phyloP scores from a whole-genome alignment of 1,140 invertebrate species.

The Nephila pilipes region DNA sequence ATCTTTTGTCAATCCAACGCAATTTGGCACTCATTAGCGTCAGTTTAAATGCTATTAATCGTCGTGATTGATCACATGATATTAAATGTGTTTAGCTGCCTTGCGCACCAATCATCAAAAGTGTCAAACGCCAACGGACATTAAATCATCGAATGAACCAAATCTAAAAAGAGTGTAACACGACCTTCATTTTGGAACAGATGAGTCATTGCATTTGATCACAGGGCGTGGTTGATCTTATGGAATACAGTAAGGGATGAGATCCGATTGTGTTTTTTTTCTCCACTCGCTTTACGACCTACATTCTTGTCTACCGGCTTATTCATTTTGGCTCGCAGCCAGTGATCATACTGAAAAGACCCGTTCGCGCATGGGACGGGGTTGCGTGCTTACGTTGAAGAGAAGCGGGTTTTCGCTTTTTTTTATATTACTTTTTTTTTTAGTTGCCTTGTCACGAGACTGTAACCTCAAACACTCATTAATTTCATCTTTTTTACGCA shows the following conservation, averaged over 20 bases:
- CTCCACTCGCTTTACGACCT: conserved; percentile 44
- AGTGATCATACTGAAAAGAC: conserved; percentile 27
- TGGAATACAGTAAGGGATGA: background rate
- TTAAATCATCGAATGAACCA: background rate
- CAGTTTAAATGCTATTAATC: background rate
- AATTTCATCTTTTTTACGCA: background rate
- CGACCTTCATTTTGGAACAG: conserved; percentile 25
- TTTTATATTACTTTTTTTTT: background rate
- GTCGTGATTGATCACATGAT: background rate
- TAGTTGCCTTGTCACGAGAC: background rate
- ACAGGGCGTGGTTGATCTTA: conserved; percentile 23
- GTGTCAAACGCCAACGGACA: background rate
- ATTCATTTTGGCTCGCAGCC: conserved; percentile 58
- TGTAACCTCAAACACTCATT: background rate
- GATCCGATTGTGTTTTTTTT: background rate
- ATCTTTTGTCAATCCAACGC: too few relatives aligned
- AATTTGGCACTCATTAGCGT: too few relatives aligned
- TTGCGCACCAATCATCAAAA: background rate
- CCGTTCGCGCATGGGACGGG: conserved; percentile 39
- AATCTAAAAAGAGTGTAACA: background rate
- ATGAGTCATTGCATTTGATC: conserved; percentile 47
- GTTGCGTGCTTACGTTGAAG: conserved; percentile 17
- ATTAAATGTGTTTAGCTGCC: background rate
- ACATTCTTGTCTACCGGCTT: conserved; percentile 65
- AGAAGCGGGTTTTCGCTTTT: background rate